Base-by-base conservation (phyloP, 2,797 vertebrate genomes). In the Pempheris klunzingeri region DNA sequence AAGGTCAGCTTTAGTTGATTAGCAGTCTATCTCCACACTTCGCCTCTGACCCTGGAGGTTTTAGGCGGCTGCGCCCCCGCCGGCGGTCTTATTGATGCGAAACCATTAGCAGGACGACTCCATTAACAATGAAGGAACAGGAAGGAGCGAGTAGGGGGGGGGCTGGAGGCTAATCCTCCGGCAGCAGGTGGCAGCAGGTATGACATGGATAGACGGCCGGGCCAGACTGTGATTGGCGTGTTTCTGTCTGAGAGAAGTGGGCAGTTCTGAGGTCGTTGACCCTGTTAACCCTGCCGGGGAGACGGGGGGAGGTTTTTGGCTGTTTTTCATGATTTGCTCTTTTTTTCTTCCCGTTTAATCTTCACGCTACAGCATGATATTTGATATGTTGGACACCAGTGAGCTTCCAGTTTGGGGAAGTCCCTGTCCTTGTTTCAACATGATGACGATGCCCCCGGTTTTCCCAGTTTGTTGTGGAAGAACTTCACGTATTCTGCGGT, bases 21-120 rank as follows among this genome's bases (percentile, higher is more conserved):
- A 82, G 75, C 63, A 44, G 78, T 71, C 52, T 58, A 43, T 83
- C 59, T 72, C 67, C 69, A 69, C 71, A 34, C 65, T 65, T 73
- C 41, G 61, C 81, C 68, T 86, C 79, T 91, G 87, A 92, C 85
- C 88, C 65, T 3, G 30, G 41, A 74, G 87, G 77, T 66, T 87
- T 88, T 59, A 70, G 63, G 70, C 63, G 83, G 58, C 67, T 44
- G 34, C 39, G 30, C 74, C 39, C 24, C 47, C 22, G 47, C 80
- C 70, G 80, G 74, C 68, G 75, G 70, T 32, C 43, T 57, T 76
- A 82, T 87, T 90, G 90, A 92, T 80, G 77, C 82, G 55, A 81
- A 91, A 75, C 91, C 89, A 78, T 90, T 88, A 82, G 74, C 66
- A 57, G 74, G 30, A 63, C 47, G 34, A 62, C 77, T 80, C 63